phyloP scores from a whole-genome alignment of 2,888 invertebrate genomes.

The Anthrax anthrax region DNA sequence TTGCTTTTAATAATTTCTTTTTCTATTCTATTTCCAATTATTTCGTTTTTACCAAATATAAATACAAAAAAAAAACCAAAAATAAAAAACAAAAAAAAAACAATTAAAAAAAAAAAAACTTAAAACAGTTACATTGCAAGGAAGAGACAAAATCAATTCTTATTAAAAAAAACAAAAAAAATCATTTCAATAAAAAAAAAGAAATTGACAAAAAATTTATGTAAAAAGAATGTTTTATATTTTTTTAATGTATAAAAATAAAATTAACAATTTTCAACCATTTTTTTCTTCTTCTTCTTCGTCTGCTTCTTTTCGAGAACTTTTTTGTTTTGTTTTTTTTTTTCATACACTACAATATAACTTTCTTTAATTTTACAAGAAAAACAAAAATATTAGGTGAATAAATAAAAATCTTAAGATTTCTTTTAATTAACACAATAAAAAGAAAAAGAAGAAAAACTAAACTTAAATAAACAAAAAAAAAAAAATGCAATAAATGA shows the following conservation, averaged over 20 bases:
- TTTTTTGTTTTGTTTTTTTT: too few relatives aligned
- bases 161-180: not conserved
- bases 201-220: too few relatives aligned
- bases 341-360: too few relatives aligned
- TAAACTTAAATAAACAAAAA: too few relatives aligned
- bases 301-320: too few relatives aligned
- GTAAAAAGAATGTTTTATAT: too few relatives aligned
- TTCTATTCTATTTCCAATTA: not conserved
- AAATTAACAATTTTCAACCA: constrained; percentile 4
- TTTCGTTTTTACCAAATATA: not conserved
- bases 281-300: not conserved
- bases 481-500: too few relatives aligned
- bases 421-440: too few relatives aligned
- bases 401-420: too few relatives aligned
- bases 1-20: not conserved
- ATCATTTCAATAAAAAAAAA: not conserved
- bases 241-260: constrained; percentile 5
- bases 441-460: too few relatives aligned
- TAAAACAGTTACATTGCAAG: not conserved
- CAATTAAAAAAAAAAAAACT: not conserved
- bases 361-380: too few relatives aligned
- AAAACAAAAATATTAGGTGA: too few relatives aligned
- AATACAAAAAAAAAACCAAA: not conserved
- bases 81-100: not conserved
- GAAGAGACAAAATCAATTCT: constrained; percentile 6